phyloP scores from a whole-genome alignment of 2,797 vertebrate genomes.

The Micromesistius poutassou region DNA sequence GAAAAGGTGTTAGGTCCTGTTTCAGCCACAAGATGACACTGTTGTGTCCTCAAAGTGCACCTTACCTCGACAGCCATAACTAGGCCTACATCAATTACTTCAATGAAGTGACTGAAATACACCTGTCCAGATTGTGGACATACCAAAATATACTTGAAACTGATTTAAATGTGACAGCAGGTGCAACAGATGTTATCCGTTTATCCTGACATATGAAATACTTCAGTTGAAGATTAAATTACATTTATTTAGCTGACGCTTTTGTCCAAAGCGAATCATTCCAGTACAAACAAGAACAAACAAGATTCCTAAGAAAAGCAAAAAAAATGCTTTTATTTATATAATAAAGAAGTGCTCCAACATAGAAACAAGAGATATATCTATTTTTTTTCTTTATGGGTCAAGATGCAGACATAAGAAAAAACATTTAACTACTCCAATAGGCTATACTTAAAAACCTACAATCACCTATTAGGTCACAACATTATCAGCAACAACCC shows the following conservation, averaged over 20 bases:
- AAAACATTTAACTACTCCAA: background rate
- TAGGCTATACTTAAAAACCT: background rate
- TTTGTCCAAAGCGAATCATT: background rate
- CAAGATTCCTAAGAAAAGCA: too few relatives aligned
- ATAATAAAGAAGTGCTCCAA: too few relatives aligned
- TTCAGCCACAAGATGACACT: constrained; percentile 45
- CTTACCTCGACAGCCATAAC: background rate
- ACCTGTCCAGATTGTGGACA: background rate
- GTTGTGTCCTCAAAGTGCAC: background rate
- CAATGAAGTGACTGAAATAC: background rate
- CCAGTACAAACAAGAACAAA: too few relatives aligned
- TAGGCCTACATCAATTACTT: background rate
- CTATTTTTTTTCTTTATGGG: too few relatives aligned
- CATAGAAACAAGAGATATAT: too few relatives aligned
- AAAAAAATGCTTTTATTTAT: too few relatives aligned
- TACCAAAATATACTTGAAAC: background rate
- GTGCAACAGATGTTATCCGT: background rate
- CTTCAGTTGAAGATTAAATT: too few relatives aligned
- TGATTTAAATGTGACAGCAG: background rate
- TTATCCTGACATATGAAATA: background rate
- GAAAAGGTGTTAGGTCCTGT: background rate
- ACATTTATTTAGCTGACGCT: too few relatives aligned
- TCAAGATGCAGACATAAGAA: background rate
- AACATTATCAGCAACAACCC: background rate
- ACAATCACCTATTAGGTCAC: background rate